phyloP scores from a whole-genome alignment of 2,888 invertebrate genomes.

The Dusona sp. region DNA sequence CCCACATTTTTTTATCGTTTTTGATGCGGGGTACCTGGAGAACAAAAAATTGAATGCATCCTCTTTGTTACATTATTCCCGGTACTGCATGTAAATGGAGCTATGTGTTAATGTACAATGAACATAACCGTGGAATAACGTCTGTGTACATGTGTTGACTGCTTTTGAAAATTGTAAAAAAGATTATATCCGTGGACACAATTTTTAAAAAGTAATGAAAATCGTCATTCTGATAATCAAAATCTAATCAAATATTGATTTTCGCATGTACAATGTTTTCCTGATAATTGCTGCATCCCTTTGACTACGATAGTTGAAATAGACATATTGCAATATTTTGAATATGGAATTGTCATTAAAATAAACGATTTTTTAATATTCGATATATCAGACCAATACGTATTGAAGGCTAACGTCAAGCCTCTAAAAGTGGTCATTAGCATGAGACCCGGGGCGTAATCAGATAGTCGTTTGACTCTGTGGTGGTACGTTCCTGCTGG shows the following conservation, averaged over 20 bases:
- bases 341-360: neutral
- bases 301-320: neutral
- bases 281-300: neutral
- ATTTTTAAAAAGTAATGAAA: neutral
- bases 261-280: neutral
- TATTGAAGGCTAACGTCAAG: slow-evolving; percentile 32
- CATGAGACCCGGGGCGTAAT: slow-evolving; percentile 53
- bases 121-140: too few species aligned
- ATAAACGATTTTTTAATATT: neutral
- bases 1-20: neutral
- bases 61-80: neutral
- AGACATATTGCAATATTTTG: neutral
- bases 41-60: slow-evolving; percentile 12
- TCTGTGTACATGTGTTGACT: neutral
- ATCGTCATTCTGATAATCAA: neutral
- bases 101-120: too few species aligned
- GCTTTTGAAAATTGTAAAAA: neutral
- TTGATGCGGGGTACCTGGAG: neutral
- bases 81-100: neutral
- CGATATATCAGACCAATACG: neutral
- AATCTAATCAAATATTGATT: neutral
- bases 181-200: neutral
- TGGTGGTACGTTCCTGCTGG: slow-evolving; percentile 9
- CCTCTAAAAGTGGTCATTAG: slow-evolving; percentile 55
- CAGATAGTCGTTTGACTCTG: slow-evolving; percentile 54